Percentiles rank a stretch among this genome's conserved stretches.
Evolutionary conservation across 2,888 invertebrate genomes (phyloP).

Genomic region (Dyspetes luteomarginatus): DNA sequence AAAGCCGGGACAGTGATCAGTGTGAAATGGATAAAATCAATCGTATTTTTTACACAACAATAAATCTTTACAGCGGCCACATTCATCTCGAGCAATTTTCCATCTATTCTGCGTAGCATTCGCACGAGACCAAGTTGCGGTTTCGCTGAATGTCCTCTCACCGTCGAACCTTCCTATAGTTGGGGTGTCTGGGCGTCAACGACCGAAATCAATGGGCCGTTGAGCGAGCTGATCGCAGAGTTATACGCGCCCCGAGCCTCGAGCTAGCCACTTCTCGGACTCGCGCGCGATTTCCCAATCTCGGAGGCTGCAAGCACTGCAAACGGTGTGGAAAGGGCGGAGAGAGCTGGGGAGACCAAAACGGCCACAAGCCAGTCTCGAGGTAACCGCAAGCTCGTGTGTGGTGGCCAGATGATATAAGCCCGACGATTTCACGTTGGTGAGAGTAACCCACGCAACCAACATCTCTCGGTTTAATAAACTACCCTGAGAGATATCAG

Average conservation of each 20-base stretch:
- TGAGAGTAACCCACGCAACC: background rate
- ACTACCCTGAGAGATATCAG: constrained; percentile 29
- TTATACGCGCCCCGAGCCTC: constrained; percentile 6
- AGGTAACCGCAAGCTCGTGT: constrained; percentile 44
- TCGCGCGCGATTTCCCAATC: constrained; percentile 26
- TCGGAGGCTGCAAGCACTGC: constrained; percentile 19
- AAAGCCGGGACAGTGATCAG: no score
- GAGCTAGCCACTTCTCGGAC: constrained; percentile 13
- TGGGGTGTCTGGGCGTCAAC: constrained; percentile 17
- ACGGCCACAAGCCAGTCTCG: constrained; percentile 49
- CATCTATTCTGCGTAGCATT: background rate
- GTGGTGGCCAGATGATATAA: constrained; percentile 25
- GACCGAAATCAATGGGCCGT: constrained; percentile 42
- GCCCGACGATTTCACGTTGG: constrained; percentile 19
- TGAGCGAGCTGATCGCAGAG: background rate
- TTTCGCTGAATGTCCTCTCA: constrained; percentile 13
- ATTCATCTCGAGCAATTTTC: background rate
- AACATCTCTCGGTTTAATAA: constrained; percentile 40
- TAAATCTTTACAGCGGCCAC: background rate
- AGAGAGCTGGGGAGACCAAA: constrained; percentile 19
- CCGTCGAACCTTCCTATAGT: constrained; percentile 19
- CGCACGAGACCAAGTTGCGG: background rate
- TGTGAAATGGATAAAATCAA: background rate
- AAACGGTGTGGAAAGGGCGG: constrained; percentile 31
- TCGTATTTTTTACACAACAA: background rate